phyloP scores from a whole-genome alignment of 2,113 vertebrate species.

The Podilymbus podiceps region DNA sequence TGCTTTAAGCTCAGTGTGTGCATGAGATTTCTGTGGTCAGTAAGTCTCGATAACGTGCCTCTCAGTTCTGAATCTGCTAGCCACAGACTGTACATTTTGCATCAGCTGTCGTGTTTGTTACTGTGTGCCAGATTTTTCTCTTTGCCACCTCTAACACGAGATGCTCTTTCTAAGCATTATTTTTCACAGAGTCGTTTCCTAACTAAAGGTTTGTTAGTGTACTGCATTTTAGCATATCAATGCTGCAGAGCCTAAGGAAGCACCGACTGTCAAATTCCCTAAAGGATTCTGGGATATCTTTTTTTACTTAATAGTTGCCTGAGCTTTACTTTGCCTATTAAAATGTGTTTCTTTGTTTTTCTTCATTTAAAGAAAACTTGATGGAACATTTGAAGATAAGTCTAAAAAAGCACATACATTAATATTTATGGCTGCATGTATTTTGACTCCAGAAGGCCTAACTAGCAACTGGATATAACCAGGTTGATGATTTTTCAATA shows the following conservation, averaged over 20 bases:
- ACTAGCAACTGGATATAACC: not conserved
- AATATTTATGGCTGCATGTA: slow-evolving; percentile 36
- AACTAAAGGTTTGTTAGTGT: not conserved
- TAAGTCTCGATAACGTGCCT: not conserved
- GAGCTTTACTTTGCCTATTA: slow-evolving; percentile 34
- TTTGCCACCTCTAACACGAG: not conserved
- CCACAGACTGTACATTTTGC: not conserved
- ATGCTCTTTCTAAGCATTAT: not conserved
- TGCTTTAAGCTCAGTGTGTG: not conserved
- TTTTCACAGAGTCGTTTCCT: not conserved
- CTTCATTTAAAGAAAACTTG: slow-evolving; percentile 16
- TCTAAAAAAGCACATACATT: not conserved
- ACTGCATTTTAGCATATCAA: not conserved
- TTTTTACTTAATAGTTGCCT: slow-evolving; percentile 3
- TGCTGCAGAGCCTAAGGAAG: not conserved
- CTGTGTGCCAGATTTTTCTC: not conserved
- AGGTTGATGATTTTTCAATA: not conserved
- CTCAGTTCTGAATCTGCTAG: not conserved
- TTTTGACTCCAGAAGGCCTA: not conserved
- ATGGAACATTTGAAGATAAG: slow-evolving; percentile 25
- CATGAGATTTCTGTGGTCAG: not conserved
- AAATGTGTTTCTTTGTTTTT: slow-evolving; percentile 22
- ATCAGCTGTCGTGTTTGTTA: not conserved
- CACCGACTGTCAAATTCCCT: not conserved
- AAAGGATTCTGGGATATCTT: not conserved